These are phyloP conservation scores for Agrypnia vestita DNA, from an alignment of 1,140 invertebrate species.

Conservation along the genomic window DNA sequence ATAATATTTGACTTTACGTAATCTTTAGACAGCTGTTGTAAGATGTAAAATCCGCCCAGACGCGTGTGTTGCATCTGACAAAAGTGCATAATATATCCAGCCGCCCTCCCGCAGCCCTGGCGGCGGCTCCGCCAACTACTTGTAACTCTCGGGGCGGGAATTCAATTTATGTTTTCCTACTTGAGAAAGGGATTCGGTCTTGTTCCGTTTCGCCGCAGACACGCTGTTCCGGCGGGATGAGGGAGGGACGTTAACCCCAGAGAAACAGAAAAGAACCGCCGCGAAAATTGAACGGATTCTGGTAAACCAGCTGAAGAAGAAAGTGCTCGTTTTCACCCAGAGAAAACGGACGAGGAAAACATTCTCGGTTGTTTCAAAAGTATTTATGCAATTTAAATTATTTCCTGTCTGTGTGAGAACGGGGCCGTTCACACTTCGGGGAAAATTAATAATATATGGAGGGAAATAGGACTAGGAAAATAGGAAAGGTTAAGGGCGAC, in stretches of 20 bases:
- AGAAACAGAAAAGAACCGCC: background rate
- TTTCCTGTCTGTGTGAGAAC: too few species aligned
- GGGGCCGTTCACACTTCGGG: too few species aligned
- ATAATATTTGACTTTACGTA: too few species aligned
- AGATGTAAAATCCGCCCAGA: too few species aligned
- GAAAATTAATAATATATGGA: too few species aligned
- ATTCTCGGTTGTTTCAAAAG: too few species aligned
- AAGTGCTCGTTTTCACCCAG: too few species aligned
- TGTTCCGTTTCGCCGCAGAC: constrained; percentile 39
- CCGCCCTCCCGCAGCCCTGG: background rate
- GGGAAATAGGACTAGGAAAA: too few species aligned
- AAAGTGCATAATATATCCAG: background rate
- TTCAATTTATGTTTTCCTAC: constrained; percentile 43
- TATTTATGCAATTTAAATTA: too few species aligned
- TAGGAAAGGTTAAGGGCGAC: too few species aligned
- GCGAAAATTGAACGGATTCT: background rate
- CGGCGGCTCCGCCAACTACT: background rate
- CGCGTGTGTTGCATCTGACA: constrained; percentile 8
- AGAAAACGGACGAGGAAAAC: too few species aligned
- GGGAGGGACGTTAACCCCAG: constrained; percentile 1
- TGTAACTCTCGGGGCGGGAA: constrained; percentile 14
- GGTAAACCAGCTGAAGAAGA: background rate
- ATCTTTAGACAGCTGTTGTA: too few species aligned
- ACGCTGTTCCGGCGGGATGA: background rate
- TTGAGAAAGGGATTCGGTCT: constrained; percentile 9